A percentile compares a stretch with the other conserved stretches of the same genome.
Conservation (phyloP, 2,888 invertebrate genomes). For the Opisthograptis luteolata region DNA sequence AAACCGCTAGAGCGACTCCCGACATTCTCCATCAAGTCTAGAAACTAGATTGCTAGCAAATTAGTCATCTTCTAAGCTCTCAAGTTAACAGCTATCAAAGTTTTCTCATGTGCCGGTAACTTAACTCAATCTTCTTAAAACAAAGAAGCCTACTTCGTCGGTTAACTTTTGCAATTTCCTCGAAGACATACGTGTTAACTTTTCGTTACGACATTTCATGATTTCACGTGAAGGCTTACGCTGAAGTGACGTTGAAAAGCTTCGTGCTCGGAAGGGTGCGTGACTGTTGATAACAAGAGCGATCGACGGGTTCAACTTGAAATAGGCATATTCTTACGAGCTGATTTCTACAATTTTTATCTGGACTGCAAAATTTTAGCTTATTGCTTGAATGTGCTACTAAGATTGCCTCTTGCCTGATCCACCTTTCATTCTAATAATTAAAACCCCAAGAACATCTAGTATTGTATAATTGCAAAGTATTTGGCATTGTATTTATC, state of each 20-base stretch:
- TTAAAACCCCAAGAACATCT: too few species aligned
- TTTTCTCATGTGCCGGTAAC: background rate
- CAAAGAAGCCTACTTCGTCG: slow-evolving; percentile 8
- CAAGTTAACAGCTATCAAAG: background rate
- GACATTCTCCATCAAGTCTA: background rate
- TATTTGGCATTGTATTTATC: too few species aligned
- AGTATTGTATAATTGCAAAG: too few species aligned
- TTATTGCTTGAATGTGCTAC: too few species aligned
- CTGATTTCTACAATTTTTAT: too few species aligned
- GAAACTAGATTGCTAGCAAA: background rate
- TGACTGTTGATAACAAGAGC: background rate
- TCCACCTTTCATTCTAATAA: too few species aligned
- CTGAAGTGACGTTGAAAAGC: background rate
- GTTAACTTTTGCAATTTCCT: slow-evolving; percentile 21
- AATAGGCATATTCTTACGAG: too few species aligned
- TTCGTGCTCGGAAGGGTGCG: background rate
- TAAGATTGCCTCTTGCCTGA: too few species aligned
- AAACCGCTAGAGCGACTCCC: background rate
- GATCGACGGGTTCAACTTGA: too few species aligned
- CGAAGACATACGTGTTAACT: slow-evolving; percentile 5
- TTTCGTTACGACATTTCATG: background rate
- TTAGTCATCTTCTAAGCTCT: background rate
- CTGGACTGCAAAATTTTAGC: too few species aligned
- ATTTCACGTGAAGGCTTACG: slow-evolving; percentile 4
- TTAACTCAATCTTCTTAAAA: slow-evolving; percentile 4